These are phyloP conservation scores for Drosophila emarginata DNA, from an alignment of 2,888 invertebrate species.

Conservation along the genomic window DNA sequence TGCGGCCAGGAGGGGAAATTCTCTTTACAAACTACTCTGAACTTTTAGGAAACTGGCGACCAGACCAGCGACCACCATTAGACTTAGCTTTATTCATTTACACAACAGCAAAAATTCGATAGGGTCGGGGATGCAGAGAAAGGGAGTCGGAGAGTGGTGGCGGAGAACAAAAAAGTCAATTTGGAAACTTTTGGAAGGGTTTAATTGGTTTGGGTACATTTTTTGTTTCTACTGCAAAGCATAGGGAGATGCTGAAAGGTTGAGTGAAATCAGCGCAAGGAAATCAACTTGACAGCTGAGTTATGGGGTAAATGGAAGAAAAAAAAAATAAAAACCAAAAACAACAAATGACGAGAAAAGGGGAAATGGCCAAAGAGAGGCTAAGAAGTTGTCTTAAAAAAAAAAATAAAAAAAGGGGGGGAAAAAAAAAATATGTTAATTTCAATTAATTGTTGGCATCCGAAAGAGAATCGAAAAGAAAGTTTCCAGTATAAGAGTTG, in stretches of 20 bases:
- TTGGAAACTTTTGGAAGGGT: constrained; percentile 28
- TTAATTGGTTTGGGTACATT: constrained; percentile 36
- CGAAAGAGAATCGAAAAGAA: constrained; percentile 24
- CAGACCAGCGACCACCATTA: background rate
- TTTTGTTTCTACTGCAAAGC: background rate
- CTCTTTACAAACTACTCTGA: background rate
- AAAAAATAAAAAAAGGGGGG: constrained; percentile 29
- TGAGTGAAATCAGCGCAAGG: constrained; percentile 41
- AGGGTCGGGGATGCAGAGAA: no score
- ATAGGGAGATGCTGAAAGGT: constrained; percentile 3
- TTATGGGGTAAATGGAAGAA: background rate
- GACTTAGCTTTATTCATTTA: background rate
- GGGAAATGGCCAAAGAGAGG: background rate
- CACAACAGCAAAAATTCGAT: constrained; percentile 5
- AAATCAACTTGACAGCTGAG: constrained; percentile 54
- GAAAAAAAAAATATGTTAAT: constrained; percentile 67
- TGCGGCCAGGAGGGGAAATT: background rate
- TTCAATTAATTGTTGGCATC: constrained; percentile 71
- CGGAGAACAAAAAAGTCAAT: constrained; percentile 28
- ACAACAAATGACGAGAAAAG: background rate
- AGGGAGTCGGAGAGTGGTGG: background rate
- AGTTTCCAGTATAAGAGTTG: constrained; percentile 17
- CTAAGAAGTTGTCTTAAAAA: constrained; percentile 62
- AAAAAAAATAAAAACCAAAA: constrained; percentile 3
- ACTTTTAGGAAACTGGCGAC: background rate